Evolutionary conservation across 1,140 invertebrate genomes (phyloP), one percentile per base, ranked within the genome.

Genomic region (Magallana angulata): DNA sequence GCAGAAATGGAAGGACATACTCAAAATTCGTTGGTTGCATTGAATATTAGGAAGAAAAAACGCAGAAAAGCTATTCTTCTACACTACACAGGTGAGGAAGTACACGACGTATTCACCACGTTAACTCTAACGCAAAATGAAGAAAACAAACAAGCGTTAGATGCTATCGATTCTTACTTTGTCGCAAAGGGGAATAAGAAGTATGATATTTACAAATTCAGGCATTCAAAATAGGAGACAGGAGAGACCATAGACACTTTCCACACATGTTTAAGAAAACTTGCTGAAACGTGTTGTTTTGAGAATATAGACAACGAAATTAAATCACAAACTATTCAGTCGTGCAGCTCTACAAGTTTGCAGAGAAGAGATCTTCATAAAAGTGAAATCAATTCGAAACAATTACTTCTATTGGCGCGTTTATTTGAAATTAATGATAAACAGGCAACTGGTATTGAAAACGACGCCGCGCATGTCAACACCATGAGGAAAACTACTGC

Each of bases 181-280:
- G 58, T 56, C 30, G 96, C 96, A 96, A 93, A 89, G 82, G 85
- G 71, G 58, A 90, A 90, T 57, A 89, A 1, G 57, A 80, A 89
- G 64, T 87, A 84, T 59, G 88, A 86, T 62, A 85, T 62, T 56
- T 90, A 85, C 68, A 68, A 85, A 76, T 90, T 90, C 56, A 30
- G 85, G 24, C 85, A 89, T 58, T 57, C 82, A 36, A 88, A 87
- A 68, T 85, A 91, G 81, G 48, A 85, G 12, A 58, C 57, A 68
- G 36, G 18, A 24, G 85, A 89, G 83, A 59, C 56, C 30, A 86
- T 88, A 11, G 88, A 91, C 60, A 83, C 81, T 8, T 91, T 82
- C 71, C 85, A 85, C n/a, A 91, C 87, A 14, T 7, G 82, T 14
- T 85, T 89, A 5, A 84, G 85, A 81, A 56, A 86, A 60, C 59